Percentiles rank a stretch among this genome's conserved stretches.
These are phyloP conservation scores for Micromys minutus DNA, from an alignment of 2,113 vertebrate genomes.

Conservation along the genomic window DNA sequence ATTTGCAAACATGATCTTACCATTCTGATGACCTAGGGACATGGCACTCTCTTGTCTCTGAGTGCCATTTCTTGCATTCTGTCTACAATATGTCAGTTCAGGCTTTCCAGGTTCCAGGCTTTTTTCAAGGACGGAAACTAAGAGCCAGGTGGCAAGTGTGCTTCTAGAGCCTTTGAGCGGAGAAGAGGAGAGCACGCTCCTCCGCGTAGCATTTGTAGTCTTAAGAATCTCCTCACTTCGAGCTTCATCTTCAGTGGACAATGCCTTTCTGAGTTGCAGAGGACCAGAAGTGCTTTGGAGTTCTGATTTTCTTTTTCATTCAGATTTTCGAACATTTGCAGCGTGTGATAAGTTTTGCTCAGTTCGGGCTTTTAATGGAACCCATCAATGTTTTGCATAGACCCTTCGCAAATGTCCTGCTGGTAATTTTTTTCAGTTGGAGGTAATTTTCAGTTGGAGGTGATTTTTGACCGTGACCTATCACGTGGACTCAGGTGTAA, in stretches of 20 bases:
- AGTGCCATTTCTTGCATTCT: conserved; percentile 26
- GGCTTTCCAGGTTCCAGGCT: not conserved
- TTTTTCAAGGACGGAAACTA: not conserved
- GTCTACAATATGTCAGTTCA: not conserved
- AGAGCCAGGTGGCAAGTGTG: not conserved
- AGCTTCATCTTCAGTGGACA: too few relatives aligned
- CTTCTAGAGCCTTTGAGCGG: not conserved
- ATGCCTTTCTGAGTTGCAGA: not conserved
- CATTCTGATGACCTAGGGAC: not conserved
- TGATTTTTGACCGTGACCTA: not conserved
- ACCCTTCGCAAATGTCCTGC: not conserved
- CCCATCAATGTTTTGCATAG: not conserved
- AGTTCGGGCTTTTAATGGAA: not conserved
- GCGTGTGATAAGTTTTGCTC: too few relatives aligned
- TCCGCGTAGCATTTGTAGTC: not conserved
- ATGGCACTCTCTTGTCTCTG: not conserved
- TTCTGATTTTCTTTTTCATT: not conserved
- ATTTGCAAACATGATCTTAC: not conserved
- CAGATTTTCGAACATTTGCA: not conserved
- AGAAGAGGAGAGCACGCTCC: not conserved
- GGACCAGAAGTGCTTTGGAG: not conserved
- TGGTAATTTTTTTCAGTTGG: not conserved
- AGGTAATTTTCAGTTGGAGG: not conserved
- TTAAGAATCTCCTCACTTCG: not conserved
- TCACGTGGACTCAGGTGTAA: not conserved